Percentiles rank a stretch among this genome's conserved stretches.
These are phyloP conservation scores for Piscicola geometra DNA, from an alignment of 2,888 invertebrate genomes.

Conservation along the genomic window DNA sequence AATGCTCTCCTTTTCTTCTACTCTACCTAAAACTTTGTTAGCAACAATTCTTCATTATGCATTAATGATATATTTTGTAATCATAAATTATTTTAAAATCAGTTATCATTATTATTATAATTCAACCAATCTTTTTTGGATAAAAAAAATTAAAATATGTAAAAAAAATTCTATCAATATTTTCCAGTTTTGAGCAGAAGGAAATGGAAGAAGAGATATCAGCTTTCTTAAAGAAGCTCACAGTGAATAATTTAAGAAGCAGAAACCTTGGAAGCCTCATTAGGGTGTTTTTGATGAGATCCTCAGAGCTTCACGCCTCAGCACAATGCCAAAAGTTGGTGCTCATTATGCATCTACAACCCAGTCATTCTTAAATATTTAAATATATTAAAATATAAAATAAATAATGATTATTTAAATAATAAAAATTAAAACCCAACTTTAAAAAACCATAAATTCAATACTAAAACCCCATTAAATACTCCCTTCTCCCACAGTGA, in stretches of 20 bases:
- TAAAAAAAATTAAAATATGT: too few relatives aligned
- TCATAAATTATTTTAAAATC: too few relatives aligned
- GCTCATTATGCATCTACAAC: too few relatives aligned
- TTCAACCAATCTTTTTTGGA: too few relatives aligned
- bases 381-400: too few relatives aligned
- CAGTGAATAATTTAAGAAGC: conserved; percentile 78
- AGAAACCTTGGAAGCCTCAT: conserved; percentile 85
- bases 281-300: conserved; percentile 75
- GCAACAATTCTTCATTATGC: not conserved
- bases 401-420: not conserved
- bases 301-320: conserved; percentile 75
- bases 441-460: too few relatives aligned
- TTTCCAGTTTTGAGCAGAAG: conserved; percentile 71
- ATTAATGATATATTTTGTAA: too few relatives aligned
- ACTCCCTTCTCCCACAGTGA: conserved; percentile 60
- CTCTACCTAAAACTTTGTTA: conserved; percentile 67
- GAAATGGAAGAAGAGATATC: conserved; percentile 76
- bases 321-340: conserved; percentile 80
- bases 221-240: conserved; percentile 68
- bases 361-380: too few relatives aligned
- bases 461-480: too few relatives aligned
- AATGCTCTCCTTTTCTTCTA: conserved; percentile 82
- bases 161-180: too few relatives aligned
- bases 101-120: too few relatives aligned
- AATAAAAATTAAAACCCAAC: not conserved